Evolutionary conservation across 2,113 vertebrate species (phyloP).

Genomic region (Parus major): DNA sequence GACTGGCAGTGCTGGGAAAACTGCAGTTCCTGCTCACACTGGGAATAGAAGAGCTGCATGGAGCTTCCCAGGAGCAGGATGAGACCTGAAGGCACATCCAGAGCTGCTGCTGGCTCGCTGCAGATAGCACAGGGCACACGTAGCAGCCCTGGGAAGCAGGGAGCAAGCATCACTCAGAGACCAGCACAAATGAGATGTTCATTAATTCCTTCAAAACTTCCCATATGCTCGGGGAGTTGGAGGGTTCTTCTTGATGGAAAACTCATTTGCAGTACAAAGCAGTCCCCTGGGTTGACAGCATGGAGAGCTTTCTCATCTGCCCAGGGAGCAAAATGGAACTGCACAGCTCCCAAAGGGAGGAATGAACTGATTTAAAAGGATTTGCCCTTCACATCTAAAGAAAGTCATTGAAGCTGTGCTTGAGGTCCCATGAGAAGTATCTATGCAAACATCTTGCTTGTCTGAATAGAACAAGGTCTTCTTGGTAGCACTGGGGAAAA

Average conservation of each 20-base stretch:
- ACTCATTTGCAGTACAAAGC: background rate
- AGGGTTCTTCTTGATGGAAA: background rate
- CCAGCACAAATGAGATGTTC: background rate
- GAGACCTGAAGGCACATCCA: background rate
- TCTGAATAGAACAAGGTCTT: background rate
- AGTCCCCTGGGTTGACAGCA: background rate
- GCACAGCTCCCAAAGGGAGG: background rate
- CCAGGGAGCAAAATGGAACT: background rate
- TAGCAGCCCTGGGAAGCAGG: background rate
- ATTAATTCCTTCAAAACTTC: background rate
- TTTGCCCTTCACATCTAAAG: background rate
- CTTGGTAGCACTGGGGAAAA: background rate
- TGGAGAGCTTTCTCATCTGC: fast-evolving
- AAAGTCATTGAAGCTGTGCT: background rate
- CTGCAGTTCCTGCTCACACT: fast-evolving
- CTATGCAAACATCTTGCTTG: background rate
- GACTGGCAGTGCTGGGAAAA: background rate
- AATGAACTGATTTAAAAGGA: background rate
- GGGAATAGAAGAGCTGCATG: background rate
- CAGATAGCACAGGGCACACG: background rate
- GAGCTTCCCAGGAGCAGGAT: background rate
- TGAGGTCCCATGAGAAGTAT: background rate
- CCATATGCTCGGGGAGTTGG: fast-evolving
- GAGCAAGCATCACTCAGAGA: fast-evolving
- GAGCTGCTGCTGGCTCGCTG: background rate